Evolutionary conservation across 2,113 vertebrate species (phyloP).

Genomic region (Alectura lathami): DNA sequence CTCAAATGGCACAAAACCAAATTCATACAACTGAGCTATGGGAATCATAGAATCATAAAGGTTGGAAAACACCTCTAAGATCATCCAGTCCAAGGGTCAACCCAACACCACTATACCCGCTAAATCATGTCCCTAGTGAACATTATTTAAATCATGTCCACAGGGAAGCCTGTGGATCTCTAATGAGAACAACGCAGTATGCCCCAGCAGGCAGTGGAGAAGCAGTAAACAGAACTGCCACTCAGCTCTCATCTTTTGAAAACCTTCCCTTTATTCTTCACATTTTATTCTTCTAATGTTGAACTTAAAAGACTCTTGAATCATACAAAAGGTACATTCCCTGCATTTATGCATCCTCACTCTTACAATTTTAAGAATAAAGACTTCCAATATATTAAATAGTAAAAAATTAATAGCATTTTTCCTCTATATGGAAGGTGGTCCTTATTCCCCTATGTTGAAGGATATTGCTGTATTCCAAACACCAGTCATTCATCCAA

Average conservation of each 20-base stretch:
- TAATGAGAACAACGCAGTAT: accelerated
- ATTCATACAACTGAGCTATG: neutral
- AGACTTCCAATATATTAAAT: slow-evolving; percentile 13
- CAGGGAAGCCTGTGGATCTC: neutral
- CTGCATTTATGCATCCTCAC: neutral
- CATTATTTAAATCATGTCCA: too few species aligned
- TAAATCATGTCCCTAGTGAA: too few species aligned
- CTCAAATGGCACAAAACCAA: neutral
- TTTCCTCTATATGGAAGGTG: neutral
- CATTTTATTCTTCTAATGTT: neutral
- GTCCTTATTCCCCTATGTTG: neutral
- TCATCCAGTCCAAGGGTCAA: too few species aligned
- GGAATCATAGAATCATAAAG: too few species aligned
- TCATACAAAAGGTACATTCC: neutral
- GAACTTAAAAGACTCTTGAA: neutral
- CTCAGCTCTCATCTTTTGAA: neutral
- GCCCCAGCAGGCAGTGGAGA: neutral
- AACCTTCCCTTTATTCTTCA: slow-evolving; percentile 45
- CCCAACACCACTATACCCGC: too few species aligned
- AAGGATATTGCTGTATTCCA: neutral
- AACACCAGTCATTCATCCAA: neutral
- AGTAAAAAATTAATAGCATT: slow-evolving; percentile 12
- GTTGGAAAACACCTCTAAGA: too few species aligned
- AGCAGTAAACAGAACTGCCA: neutral
- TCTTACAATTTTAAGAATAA: neutral